Base-by-base conservation (phyloP, 2,797 vertebrate genomes). In the Mus caroli region DNA sequence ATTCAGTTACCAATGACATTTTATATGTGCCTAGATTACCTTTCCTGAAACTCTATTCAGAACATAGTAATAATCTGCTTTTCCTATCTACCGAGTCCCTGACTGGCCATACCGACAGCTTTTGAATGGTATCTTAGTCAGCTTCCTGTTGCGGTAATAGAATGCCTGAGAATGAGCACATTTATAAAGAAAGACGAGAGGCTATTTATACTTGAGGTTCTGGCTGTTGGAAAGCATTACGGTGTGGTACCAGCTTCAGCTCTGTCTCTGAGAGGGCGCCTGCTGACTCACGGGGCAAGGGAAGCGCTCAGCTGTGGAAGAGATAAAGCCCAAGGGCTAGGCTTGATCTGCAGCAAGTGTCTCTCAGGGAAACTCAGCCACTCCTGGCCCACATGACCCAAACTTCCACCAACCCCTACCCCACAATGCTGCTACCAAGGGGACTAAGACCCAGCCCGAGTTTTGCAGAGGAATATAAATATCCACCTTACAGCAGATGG, bases 11-110 rank as follows among this genome's bases (percentile, higher is more conserved):
- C n/a, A 10, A 34, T 64, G 31, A 8, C 67, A n/a, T 60, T 43
- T 37, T 89, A 75, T 60, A 64, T 50, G 78, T 89, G 83, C 10
- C 75, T 37, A 5, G 56, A 56, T 85, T 54, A 85, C 69, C 40
- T 94, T 96, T 93, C 73, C 37, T 79, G 75, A 83, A 62, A 83
- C 34, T 89, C 15, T 2, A 26, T 56, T 69, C 26, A 88, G 56
- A 90, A 40, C 34, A 37, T 0, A 56, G 26, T 62, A 60, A 17
- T 62, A 60, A 17, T 46, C 73, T 31, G n/a, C 34, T 67, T 64
- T 62, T 46, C 60, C 46, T 67, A 0, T 22, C 52, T 86, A 31
- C 69, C 22, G 1, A 12, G 54, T 69, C 46, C 17, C 77, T 73
- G 67, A 69, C 56, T 15, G 64, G 4, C 26, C 58, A 86, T 10